Percentiles rank a stretch among this genome's conserved stretches.
These are phyloP conservation scores for Hoplostethus mediterraneus DNA, from an alignment of 2,797 vertebrate genomes.

Conservation along the genomic window DNA sequence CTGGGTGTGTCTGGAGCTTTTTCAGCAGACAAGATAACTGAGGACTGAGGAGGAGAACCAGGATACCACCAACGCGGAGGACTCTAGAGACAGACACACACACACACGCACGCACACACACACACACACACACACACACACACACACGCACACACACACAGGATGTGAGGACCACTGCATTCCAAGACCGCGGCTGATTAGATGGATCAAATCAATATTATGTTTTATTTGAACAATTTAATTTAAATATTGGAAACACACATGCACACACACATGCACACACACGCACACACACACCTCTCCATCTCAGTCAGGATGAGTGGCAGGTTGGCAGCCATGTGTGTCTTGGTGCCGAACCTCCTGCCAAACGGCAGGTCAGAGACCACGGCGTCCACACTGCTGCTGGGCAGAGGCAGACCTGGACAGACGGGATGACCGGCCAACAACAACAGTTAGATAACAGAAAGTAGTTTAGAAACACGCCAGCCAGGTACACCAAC, in stretches of 20 bases:
- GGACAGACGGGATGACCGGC: constrained; percentile 40
- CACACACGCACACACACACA: not conserved
- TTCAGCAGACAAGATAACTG: constrained; percentile 81
- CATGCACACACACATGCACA: not conserved
- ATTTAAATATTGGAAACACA: constrained; percentile 1
- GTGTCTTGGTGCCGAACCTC: constrained; percentile 88
- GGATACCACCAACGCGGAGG: constrained; percentile 84
- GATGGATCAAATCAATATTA: not conserved
- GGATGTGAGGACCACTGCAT: constrained; percentile 66
- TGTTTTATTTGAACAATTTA: not conserved
- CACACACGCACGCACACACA: constrained; percentile 12
- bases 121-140: constrained; percentile 1
- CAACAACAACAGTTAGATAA: constrained; percentile 10
- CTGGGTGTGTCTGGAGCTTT: constrained; percentile 51
- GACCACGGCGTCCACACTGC: constrained; percentile 87
- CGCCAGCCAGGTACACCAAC: constrained; percentile 13
- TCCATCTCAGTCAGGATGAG: constrained; percentile 90
- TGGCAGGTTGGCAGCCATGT: constrained; percentile 82
- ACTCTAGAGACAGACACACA: constrained; percentile 81
- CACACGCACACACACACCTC: constrained; percentile 77
- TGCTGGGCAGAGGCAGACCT: constrained; percentile 88
- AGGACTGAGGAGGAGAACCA: constrained; percentile 90
- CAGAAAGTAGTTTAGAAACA: constrained; percentile 40
- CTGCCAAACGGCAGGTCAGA: constrained; percentile 95
- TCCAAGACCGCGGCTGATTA: constrained; percentile 60